Conservation (phyloP, 2,113 vertebrate species). For the Eupsittula cactorum region DNA sequence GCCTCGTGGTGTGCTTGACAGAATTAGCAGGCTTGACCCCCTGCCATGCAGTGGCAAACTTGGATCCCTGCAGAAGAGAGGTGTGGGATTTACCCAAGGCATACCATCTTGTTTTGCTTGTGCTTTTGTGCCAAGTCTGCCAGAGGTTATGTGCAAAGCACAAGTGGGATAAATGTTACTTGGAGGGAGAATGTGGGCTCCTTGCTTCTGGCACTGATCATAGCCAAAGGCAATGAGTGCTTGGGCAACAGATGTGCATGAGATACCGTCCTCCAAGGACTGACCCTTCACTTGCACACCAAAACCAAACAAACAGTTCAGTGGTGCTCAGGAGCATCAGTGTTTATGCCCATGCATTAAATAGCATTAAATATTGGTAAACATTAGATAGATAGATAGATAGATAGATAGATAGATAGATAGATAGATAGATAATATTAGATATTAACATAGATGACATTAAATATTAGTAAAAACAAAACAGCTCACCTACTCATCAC, state of each 20-base stretch:
- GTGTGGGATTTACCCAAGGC: not conserved
- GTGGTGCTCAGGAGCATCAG: not conserved
- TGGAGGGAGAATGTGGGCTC: not conserved
- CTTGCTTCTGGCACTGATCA: not conserved
- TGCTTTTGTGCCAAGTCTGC: not conserved
- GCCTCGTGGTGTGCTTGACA: not conserved
- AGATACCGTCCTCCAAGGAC: not conserved
- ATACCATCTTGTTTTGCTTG: not conserved
- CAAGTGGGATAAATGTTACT: not conserved
- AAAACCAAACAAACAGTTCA: not conserved
- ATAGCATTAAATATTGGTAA: not conserved
- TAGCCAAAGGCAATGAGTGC: not conserved
- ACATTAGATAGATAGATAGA: not conserved
- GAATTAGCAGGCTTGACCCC: not conserved
- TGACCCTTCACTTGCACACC: not conserved
- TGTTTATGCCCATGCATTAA: accelerated
- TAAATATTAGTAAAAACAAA: not conserved
- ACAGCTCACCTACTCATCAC: not conserved
- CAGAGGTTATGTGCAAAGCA: not conserved
- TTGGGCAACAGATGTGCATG: accelerated
- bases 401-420: not conserved
- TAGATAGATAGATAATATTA: not conserved
- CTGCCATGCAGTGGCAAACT: not conserved
- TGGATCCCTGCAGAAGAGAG: not conserved
- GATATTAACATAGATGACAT: not conserved